These are phyloP conservation scores for Enteromius anoplus DNA, from an alignment of 2,797 vertebrate genomes.

Conservation along the genomic window DNA sequence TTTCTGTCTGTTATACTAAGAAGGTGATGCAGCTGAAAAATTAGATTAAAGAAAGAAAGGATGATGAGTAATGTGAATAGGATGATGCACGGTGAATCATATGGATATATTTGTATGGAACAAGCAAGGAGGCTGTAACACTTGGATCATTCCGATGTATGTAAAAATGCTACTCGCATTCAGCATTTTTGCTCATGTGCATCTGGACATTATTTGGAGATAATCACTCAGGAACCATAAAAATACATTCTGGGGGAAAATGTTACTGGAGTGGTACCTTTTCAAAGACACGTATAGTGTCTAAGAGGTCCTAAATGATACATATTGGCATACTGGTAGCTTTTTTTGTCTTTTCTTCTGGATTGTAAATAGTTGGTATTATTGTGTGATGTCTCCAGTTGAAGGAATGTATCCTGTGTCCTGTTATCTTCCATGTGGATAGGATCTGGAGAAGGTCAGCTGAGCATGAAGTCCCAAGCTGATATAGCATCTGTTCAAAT, in stretches of 20 bases:
- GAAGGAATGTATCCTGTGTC: slow-evolving; percentile 42
- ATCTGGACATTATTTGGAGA: not conserved
- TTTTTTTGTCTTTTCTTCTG: not conserved
- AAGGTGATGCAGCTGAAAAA: not conserved
- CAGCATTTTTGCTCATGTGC: not conserved
- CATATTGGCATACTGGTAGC: not conserved
- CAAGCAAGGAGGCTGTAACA: not conserved
- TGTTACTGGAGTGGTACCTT: not conserved
- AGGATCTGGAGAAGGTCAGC: slow-evolving; percentile 25
- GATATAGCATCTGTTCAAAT: slow-evolving; percentile 7
- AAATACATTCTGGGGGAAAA: not conserved
- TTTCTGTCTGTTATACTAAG: not conserved
- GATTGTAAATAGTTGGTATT: slow-evolving; percentile 13
- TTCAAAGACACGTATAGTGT: not conserved
- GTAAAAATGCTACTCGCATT: not conserved
- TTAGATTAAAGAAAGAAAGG: not conserved
- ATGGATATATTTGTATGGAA: slow-evolving; percentile 11
- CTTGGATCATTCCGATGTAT: not conserved
- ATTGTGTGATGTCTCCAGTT: slow-evolving; percentile 41
- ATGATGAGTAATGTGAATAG: slow-evolving; percentile 13
- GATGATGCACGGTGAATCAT: not conserved
- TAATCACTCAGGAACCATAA: not conserved
- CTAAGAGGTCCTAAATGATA: not conserved
- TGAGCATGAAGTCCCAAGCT: slow-evolving; percentile 17
- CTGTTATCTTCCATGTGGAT: slow-evolving; percentile 41